These are phyloP conservation scores for Amphiprion clarkii DNA, from an alignment of 2,797 vertebrate genomes.

Conservation along the genomic window DNA sequence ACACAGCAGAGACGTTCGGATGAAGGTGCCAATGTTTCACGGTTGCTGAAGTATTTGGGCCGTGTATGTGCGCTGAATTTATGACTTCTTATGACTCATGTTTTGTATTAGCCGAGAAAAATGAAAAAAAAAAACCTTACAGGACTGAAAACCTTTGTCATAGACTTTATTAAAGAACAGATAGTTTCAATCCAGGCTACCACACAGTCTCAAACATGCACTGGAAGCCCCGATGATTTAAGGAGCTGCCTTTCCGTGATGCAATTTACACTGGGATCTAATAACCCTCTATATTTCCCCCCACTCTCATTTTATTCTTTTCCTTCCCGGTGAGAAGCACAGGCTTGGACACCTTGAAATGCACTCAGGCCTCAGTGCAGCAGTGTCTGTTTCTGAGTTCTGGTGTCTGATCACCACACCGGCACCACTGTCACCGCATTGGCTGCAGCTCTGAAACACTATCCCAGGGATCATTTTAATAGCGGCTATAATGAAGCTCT, in stretches of 20 bases:
- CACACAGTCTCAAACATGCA: constrained; percentile 17
- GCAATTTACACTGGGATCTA: constrained; percentile 46
- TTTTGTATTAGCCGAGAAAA: constrained; percentile 15
- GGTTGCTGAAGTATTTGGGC: constrained; percentile 10
- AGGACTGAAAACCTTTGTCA: constrained; percentile 12
- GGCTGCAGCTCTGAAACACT: constrained; percentile 28
- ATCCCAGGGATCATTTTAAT: constrained; percentile 56
- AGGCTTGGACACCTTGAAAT: constrained; percentile 42
- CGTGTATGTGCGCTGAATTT: constrained; percentile 7
- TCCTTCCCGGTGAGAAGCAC: constrained; percentile 26
- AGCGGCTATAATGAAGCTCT: constrained; percentile 55
- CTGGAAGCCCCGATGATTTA: constrained; percentile 31
- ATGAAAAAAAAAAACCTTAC: not conserved
- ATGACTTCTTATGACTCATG: constrained; percentile 25
- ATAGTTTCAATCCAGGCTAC: constrained; percentile 11
- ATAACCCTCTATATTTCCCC: constrained; percentile 29
- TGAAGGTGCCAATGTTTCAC: constrained; percentile 29
- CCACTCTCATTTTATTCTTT: constrained; percentile 27
- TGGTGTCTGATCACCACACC: constrained; percentile 39
- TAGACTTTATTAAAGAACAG: constrained; percentile 22
- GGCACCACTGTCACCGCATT: constrained; percentile 28
- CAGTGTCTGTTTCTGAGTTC: constrained; percentile 31
- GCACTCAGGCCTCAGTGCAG: constrained; percentile 18
- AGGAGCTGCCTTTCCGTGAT: constrained; percentile 38
- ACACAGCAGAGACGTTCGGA: constrained; percentile 5